Evolutionary conservation across 1,140 invertebrate species (phyloP).

Genomic region (Zaprionus tsacasi): DNA sequence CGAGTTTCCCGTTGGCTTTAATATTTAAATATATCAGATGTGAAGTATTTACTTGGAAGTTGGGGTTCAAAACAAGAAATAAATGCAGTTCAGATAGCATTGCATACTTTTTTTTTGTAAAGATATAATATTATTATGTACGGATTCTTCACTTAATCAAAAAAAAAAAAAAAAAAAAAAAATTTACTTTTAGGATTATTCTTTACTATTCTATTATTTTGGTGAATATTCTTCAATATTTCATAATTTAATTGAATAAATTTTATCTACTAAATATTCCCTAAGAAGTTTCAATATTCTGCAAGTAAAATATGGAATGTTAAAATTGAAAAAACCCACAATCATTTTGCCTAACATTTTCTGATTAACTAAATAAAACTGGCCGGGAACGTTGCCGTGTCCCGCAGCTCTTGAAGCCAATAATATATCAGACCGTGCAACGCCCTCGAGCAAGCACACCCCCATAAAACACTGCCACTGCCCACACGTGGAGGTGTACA

Average conservation of each 20-base stretch:
- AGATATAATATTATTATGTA: too few species aligned
- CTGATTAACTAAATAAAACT: not conserved
- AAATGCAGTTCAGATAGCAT: not conserved
- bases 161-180: too few species aligned
- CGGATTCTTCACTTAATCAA: too few species aligned
- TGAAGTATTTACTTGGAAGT: not conserved
- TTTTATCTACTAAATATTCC: not conserved
- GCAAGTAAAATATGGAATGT: not conserved
- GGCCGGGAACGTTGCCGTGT: not conserved
- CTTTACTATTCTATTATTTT: too few species aligned
- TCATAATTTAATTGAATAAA: too few species aligned
- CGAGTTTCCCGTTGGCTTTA: not conserved
- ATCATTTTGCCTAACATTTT: not conserved
- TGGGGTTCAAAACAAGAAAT: not conserved
- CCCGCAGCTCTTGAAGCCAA: slow-evolving; percentile 9
- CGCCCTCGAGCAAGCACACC: slow-evolving; percentile 3
- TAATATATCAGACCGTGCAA: slow-evolving; percentile 22
- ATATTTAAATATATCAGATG: not conserved
- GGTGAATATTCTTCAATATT: too few species aligned
- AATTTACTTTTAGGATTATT: too few species aligned
- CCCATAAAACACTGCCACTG: slow-evolving; percentile 10
- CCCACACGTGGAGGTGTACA: not conserved
- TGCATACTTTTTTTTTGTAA: too few species aligned
- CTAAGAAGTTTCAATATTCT: not conserved
- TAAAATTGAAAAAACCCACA: not conserved